Percentiles rank a stretch among this genome's conserved stretches.
Evolutionary conservation across 2,113 vertebrate genomes (phyloP).

Genomic region (Xiphias gladius): DNA sequence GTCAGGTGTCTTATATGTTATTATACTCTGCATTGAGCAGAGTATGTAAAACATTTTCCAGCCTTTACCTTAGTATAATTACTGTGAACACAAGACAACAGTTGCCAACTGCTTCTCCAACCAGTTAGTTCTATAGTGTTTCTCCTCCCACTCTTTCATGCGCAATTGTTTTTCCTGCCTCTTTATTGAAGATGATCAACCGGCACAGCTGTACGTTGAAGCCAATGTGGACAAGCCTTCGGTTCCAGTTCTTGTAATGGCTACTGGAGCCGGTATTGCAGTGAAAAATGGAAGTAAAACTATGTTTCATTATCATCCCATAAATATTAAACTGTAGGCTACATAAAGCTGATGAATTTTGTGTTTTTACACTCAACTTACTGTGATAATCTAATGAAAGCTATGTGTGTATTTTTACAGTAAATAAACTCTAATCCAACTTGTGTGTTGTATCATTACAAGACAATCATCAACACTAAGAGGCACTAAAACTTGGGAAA

Average conservation of each 20-base stretch:
- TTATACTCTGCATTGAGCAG: neutral
- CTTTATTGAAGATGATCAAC: neutral
- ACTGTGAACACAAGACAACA: slow-evolving; percentile 12
- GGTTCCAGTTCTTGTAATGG: neutral
- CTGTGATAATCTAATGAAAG: no score
- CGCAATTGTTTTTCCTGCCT: slow-evolving; percentile 4
- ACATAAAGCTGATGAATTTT: no score
- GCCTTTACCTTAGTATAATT: slow-evolving; percentile 30
- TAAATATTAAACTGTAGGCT: no score
- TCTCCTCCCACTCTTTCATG: slow-evolving; percentile 37
- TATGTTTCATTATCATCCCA: no score
- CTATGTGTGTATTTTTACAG: no score
- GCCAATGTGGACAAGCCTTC: neutral
- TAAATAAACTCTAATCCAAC: no score
- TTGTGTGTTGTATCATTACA: no score
- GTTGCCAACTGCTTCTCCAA: neutral
- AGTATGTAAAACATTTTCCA: neutral
- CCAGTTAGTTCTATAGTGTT: slow-evolving; percentile 30
- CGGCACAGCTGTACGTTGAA: neutral
- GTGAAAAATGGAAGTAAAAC: neutral
- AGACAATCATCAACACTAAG: no score
- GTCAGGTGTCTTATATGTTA: slow-evolving; percentile 10
- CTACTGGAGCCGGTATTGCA: neutral
- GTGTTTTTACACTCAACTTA: no score
- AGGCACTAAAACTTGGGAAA: no score